These are phyloP conservation scores for Oxycera nigricornis DNA, from an alignment of 2,888 invertebrate species.

Conservation along the genomic window DNA sequence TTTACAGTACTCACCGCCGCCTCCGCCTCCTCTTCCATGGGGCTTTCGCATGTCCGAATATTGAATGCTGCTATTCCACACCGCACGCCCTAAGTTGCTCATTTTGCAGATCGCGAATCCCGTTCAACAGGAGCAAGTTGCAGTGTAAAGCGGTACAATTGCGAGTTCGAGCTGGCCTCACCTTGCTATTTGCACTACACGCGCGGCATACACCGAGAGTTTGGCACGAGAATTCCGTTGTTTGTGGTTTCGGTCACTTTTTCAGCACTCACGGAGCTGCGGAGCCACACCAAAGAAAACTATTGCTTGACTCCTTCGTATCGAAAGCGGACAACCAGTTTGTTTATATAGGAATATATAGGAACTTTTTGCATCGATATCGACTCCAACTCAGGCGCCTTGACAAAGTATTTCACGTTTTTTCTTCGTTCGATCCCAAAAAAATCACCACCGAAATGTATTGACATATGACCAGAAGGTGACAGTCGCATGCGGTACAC, in stretches of 20 bases:
- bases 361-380: conserved; percentile 5
- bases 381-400: not conserved
- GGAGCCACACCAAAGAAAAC: not conserved
- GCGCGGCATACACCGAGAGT: not conserved
- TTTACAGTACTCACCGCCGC: conserved; percentile 12
- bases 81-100: conserved; percentile 29
- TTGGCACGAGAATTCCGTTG: not conserved
- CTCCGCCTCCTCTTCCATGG: conserved; percentile 15
- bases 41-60: conserved; percentile 29
- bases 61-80: not conserved
- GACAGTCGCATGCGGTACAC: conserved; percentile 34
- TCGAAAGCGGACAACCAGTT: not conserved
- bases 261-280: not conserved
- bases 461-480: conserved; percentile 32
- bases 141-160: not conserved
- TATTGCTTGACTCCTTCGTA: not conserved
- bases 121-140: conserved; percentile 1
- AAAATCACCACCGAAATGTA: conserved; percentile 32
- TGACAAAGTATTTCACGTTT: conserved; percentile 25
- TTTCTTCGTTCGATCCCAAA: conserved; percentile 30
- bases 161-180: not conserved
- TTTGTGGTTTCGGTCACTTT: not conserved
- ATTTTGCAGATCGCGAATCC: not conserved
- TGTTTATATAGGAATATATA: too few species aligned
- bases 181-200: not conserved